Evolutionary conservation across 2,797 vertebrate species (phyloP).

Genomic region (Sphaeramia orbicularis): DNA sequence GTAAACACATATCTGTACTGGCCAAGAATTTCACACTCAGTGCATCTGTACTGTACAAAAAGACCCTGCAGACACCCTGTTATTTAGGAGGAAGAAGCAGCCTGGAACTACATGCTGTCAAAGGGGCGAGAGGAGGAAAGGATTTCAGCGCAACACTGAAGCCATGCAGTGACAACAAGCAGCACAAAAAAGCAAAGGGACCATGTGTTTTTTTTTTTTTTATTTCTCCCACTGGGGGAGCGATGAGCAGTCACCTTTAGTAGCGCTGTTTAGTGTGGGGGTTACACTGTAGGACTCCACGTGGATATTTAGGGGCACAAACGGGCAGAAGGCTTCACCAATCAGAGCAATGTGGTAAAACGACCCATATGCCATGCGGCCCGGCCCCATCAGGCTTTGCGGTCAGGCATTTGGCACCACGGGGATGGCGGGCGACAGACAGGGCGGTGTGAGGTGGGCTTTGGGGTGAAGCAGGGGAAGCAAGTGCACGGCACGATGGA

Average conservation of each 20-base stretch:
- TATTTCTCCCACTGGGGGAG: slow-evolving; percentile 12
- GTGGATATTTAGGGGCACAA: slow-evolving; percentile 23
- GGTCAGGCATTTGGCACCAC: slow-evolving; percentile 56
- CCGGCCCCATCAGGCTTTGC: slow-evolving; percentile 47
- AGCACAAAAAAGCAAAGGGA: slow-evolving; percentile 23
- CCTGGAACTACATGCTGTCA: slow-evolving; percentile 65
- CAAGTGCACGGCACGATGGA: slow-evolving; percentile 72
- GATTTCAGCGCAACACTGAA: slow-evolving; percentile 58
- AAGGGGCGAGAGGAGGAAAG: slow-evolving; percentile 32
- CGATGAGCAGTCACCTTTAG: slow-evolving; percentile 29
- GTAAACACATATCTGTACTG: too few relatives aligned
- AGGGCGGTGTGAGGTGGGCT: slow-evolving; percentile 26
- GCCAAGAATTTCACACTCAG: too few relatives aligned
- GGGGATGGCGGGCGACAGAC: slow-evolving; percentile 43
- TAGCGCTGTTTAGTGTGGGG: slow-evolving; percentile 19
- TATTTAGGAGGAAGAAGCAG: slow-evolving; percentile 15
- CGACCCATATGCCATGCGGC: slow-evolving; percentile 68
- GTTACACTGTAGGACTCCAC: neutral
- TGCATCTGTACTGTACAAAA: too few relatives aligned
- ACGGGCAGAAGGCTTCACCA: slow-evolving; percentile 32
- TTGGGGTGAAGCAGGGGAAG: slow-evolving; percentile 23
- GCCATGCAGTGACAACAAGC: slow-evolving; percentile 75
- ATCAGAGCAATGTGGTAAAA: slow-evolving; percentile 31
- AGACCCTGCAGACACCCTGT: neutral
- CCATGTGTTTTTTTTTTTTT: neutral